Base-by-base conservation (phyloP, 1,140 invertebrate genomes). In the Trichomalopsis sarcophagae region DNA sequence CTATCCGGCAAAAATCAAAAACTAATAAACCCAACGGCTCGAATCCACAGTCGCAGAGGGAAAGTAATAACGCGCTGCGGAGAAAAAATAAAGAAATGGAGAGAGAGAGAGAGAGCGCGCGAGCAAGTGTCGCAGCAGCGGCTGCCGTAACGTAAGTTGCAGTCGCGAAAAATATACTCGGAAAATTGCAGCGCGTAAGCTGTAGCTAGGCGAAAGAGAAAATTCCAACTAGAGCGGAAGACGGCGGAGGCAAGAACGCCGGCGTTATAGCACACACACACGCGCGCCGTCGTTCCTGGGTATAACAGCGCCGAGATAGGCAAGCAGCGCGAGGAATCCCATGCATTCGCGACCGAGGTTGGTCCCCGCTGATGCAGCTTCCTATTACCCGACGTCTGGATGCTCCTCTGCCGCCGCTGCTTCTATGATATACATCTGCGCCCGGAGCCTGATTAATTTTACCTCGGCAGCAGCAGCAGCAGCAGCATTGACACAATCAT, bases 111-210 rank as follows among this genome's bases (percentile, higher is more conserved):
- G 9, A 33, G 7, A 69, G 13, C 30, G 68, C 30, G 27, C 13
- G 23, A 30, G 68, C 68, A 33, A 71, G 23, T 62, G 55, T 62
- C 17, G 55, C 55, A n/a, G 55, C 55, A 62, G 55, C 55, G 55
- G 0, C 14, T n/a, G 55, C 55, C 21, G 55, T 62, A 62, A 62
- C 55, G 50, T 27, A 77, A 36, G 33, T 11, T 21, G 44, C 4
- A 73, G 68, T 73, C 23, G 62, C 62, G 75, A 79, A 84, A 82
- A 73, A 79, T 84, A 36, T 62, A 73, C 82, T 79, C 1, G 27
- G 82, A 84, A 84, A 84, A 84, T 78, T 84, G 82, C 68, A 21
- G 55, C 36, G 3, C 44, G 44, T 17, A 14, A 50, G 40, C 13
- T 50, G 40, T 4, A 23, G 81, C 36, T 47, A 66, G 0, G 33